phyloP scores from a whole-genome alignment of 2,113 vertebrate genomes.

The Cricetomys ansorgei region DNA sequence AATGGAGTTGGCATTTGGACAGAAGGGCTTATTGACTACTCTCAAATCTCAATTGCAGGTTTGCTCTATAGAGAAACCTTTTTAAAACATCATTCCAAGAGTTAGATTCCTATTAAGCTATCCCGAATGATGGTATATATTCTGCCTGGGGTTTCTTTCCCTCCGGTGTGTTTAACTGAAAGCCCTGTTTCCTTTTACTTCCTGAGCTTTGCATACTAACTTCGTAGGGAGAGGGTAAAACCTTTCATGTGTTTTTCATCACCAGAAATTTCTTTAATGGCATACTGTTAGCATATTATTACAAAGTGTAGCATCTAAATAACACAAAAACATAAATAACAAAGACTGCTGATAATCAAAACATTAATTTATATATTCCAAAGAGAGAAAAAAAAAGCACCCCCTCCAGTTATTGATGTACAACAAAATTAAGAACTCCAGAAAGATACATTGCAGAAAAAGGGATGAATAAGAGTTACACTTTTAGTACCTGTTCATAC shows the following conservation, averaged over 20 bases:
- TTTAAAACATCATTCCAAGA: background rate
- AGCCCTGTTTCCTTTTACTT: background rate
- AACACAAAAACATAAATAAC: background rate
- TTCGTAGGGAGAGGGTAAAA: too few species aligned
- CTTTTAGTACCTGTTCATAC: background rate
- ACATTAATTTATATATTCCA: background rate
- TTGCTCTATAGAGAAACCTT: background rate
- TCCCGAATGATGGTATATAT: too few species aligned
- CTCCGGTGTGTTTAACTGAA: background rate
- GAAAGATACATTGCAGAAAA: background rate
- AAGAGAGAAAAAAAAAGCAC: background rate
- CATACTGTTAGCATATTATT: background rate
- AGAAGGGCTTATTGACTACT: background rate
- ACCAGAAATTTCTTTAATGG: background rate
- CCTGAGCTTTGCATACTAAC: background rate
- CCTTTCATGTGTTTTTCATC: too few species aligned
- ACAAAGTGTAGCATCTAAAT: background rate
- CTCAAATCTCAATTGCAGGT: background rate
- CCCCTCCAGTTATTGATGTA: background rate
- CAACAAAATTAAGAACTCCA: background rate
- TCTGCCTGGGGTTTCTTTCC: too few species aligned
- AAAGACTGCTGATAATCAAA: background rate
- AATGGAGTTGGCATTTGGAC: background rate
- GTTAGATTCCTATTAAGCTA: background rate
- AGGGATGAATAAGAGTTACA: background rate